phyloP scores from a whole-genome alignment of 2,113 vertebrate genomes.

The Lagopus leucura region DNA sequence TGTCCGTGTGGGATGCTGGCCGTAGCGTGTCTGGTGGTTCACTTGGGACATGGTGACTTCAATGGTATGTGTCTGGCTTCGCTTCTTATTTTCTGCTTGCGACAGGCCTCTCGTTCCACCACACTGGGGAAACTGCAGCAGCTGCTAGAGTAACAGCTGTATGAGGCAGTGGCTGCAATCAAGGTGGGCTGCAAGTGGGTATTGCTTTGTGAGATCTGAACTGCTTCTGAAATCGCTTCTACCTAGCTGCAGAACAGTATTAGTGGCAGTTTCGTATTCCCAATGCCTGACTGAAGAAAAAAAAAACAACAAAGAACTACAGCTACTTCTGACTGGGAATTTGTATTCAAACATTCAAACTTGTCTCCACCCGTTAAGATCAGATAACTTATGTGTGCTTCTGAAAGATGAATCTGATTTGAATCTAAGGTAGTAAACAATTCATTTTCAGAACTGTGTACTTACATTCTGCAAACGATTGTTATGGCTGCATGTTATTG shows the following conservation, averaged over 20 bases:
- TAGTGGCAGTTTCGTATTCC: background rate
- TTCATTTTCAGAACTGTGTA: background rate
- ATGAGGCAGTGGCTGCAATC: background rate
- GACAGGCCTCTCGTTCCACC: background rate
- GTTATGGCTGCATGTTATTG: background rate
- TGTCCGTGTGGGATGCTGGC: background rate
- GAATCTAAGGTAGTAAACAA: background rate
- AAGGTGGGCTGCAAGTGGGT: background rate
- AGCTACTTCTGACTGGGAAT: background rate
- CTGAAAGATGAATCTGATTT: background rate
- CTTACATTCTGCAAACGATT: background rate
- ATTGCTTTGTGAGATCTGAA: background rate
- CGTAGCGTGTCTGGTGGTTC: background rate
- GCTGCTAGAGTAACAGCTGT: background rate
- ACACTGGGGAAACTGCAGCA: background rate
- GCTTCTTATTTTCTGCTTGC: background rate
- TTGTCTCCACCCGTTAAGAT: accelerated
- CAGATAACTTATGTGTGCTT: background rate
- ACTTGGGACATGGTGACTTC: background rate
- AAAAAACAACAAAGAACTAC: background rate
- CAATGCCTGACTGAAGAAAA: background rate
- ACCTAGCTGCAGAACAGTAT: background rate
- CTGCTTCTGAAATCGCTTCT: background rate
- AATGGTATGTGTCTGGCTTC: background rate
- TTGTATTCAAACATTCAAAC: background rate